Evolutionary conservation across 2,888 invertebrate species (phyloP).

Genomic region (Lysandra coridon): DNA sequence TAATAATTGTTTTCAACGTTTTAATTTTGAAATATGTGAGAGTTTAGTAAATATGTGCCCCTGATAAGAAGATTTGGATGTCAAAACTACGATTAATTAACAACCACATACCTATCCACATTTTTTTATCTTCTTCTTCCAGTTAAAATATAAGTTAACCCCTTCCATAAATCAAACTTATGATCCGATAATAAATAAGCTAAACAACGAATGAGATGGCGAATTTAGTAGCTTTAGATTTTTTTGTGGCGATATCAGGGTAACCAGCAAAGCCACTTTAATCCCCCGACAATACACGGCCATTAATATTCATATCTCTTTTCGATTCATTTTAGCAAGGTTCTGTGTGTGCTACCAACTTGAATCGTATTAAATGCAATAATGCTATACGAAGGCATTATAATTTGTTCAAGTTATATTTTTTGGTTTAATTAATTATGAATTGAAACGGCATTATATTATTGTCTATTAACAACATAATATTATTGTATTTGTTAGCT

Average conservation of each 20-base stretch:
- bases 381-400: too few relatives aligned
- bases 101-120: background rate
- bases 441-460: too few relatives aligned
- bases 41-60: background rate
- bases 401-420: too few relatives aligned
- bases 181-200: slow-evolving; percentile 20
- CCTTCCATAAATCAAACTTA: background rate
- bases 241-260: slow-evolving; percentile 10
- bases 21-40: background rate
- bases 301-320: too few relatives aligned
- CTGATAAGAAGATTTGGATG: background rate
- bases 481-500: too few relatives aligned
- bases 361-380: too few relatives aligned
- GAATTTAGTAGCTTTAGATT: slow-evolving; percentile 19
- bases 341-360: background rate
- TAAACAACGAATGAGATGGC: slow-evolving; percentile 27
- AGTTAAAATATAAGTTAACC: background rate
- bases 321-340: background rate
- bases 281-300: background rate
- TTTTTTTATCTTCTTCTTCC: background rate
- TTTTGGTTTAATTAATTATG: too few relatives aligned
- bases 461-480: too few relatives aligned
- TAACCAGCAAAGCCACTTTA: slow-evolving; percentile 6
- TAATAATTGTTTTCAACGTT: background rate
- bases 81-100: background rate